Conservation (phyloP, 2,113 vertebrate genomes). For the Podarcis raffonei region DNA sequence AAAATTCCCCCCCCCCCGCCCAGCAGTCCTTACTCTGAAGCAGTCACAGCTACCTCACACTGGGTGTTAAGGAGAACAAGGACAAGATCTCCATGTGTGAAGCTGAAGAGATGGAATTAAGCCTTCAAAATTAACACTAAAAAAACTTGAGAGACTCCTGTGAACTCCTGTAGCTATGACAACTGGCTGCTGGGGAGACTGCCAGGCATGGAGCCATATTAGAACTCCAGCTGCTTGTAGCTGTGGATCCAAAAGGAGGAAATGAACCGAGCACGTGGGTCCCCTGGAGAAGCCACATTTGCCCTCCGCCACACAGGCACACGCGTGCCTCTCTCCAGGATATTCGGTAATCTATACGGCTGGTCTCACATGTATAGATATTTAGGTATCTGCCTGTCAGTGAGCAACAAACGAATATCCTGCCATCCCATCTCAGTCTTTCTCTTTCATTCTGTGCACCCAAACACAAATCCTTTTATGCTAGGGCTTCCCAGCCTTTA, state of each 20-base stretch:
- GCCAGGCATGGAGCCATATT: not conserved
- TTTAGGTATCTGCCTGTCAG: not conserved
- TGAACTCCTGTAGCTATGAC: constrained; percentile 36
- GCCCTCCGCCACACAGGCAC: not conserved
- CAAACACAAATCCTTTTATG: not conserved
- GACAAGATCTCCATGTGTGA: constrained; percentile 5
- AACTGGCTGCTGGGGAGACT: constrained; percentile 11
- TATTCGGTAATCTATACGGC: not conserved
- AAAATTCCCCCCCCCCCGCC: not conserved
- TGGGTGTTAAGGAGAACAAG: not conserved
- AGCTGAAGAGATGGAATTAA: constrained; percentile 20
- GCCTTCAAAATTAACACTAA: constrained; percentile 19
- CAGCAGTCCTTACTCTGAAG: not conserved
- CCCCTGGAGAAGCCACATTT: constrained; percentile 8
- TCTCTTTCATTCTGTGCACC: not conserved
- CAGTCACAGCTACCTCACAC: not conserved
- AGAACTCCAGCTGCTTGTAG: constrained; percentile 13
- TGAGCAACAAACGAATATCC: not conserved
- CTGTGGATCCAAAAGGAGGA: not conserved
- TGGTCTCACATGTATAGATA: not conserved
- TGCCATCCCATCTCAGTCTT: not conserved
- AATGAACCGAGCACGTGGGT: not conserved
- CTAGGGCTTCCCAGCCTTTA: not conserved
- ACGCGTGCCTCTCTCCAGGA: not conserved
- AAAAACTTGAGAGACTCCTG: constrained; percentile 6